Percentiles rank a stretch among this genome's conserved stretches.
Evolutionary conservation across 2,797 vertebrate species (phyloP).

Genomic region (Podarcis siculus): DNA sequence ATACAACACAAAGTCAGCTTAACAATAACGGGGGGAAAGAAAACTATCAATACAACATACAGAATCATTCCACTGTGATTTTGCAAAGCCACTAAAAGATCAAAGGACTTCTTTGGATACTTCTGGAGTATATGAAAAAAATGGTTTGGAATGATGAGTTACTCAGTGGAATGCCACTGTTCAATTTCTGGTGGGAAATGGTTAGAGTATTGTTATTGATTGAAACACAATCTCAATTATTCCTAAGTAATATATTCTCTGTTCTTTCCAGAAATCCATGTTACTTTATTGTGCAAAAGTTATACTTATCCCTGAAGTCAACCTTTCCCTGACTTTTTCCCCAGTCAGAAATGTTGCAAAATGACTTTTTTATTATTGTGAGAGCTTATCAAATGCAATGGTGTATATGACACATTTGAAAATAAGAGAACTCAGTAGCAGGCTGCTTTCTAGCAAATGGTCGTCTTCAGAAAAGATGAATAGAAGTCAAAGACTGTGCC

Average conservation of each 20-base stretch:
- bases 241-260: slow-evolving; percentile 7
- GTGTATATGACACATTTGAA: not conserved
- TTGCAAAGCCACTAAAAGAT: slow-evolving; percentile 59
- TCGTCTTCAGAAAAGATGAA: not conserved
- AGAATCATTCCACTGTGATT: slow-evolving; percentile 50
- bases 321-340: not conserved
- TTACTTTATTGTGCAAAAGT: slow-evolving; percentile 8
- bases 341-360: not conserved
- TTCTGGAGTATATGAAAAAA: slow-evolving; percentile 23
- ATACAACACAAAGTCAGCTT: slow-evolving; percentile 69
- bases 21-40: slow-evolving; percentile 48
- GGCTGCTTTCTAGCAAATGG: not conserved
- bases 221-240: slow-evolving; percentile 17
- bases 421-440: not conserved
- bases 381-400: not conserved
- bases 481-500: not conserved
- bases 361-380: not conserved
- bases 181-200: slow-evolving; percentile 42
- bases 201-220: slow-evolving; percentile 31
- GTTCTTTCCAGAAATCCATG: not conserved
- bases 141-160: not conserved
- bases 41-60: slow-evolving; percentile 70
- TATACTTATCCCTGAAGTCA: slow-evolving; percentile 36
- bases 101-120: slow-evolving; percentile 12
- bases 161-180: slow-evolving; percentile 25